These are phyloP conservation scores for Prosapia bicincta DNA, from an alignment of 2,888 invertebrate genomes.

Conservation along the genomic window DNA sequence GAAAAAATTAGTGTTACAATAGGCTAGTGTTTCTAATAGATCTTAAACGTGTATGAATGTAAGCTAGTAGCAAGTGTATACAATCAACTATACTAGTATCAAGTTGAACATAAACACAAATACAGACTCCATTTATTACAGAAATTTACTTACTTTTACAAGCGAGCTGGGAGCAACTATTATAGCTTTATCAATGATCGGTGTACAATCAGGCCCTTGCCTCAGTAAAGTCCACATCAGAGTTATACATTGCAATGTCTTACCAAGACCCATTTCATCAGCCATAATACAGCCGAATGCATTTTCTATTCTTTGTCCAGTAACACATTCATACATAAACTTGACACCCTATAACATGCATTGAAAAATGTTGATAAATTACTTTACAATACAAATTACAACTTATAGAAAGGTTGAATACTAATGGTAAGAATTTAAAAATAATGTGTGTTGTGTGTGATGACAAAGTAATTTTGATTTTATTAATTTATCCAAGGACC, in stretches of 20 bases:
- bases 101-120: too few species aligned
- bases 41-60: too few species aligned
- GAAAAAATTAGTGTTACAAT: too few species aligned
- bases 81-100: too few species aligned
- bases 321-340: constrained; percentile 99
- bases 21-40: too few species aligned
- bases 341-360: constrained; percentile 70
- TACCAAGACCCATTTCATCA: constrained; percentile 99
- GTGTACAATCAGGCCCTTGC: constrained; percentile 89
- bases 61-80: too few species aligned
- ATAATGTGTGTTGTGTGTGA: too few species aligned
- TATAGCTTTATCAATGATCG: constrained; percentile 86
- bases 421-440: too few species aligned
- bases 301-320: constrained; percentile 80
- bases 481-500: too few species aligned
- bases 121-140: too few species aligned
- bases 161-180: constrained; percentile 97
- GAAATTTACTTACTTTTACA: constrained; percentile 62
- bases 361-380: constrained; percentile 21
- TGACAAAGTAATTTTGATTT: too few species aligned
- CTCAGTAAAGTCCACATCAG: constrained; percentile 90
- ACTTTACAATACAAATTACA: not conserved
- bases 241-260: constrained; percentile 96
- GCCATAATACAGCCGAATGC: constrained; percentile 98
- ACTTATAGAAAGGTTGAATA: too few species aligned